Percentiles rank a stretch among this genome's conserved stretches.
phyloP scores from a whole-genome alignment of 2,113 vertebrate species.

The Bambusicola thoracicus region DNA sequence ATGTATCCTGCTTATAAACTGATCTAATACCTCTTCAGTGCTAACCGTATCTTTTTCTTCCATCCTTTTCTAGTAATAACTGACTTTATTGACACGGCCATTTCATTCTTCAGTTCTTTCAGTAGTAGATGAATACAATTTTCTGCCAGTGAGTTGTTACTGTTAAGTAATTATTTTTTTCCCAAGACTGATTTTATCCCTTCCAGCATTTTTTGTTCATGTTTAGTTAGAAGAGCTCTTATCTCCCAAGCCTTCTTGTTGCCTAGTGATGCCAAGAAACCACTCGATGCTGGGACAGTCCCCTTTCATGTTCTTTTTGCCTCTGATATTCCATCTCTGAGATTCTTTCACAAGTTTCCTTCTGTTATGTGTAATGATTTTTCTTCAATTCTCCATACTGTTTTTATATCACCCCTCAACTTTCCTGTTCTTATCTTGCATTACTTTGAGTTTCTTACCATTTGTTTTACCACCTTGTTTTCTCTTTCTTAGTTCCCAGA shows the following conservation, averaged over 20 bases:
- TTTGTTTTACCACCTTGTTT: background rate
- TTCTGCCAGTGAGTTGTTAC: background rate
- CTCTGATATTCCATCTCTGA: background rate
- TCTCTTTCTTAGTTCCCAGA: background rate
- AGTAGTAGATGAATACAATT: background rate
- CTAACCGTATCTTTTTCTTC: background rate
- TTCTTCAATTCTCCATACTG: background rate
- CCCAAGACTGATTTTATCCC: background rate
- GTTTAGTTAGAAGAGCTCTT: background rate
- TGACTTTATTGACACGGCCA: background rate
- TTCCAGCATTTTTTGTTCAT: background rate
- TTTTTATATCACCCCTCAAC: background rate
- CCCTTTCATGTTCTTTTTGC: background rate
- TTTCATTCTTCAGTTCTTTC: background rate
- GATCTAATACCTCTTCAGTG: background rate
- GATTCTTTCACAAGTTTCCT: constrained; percentile 1
- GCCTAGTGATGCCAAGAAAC: background rate
- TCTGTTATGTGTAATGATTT: background rate
- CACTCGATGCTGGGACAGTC: background rate
- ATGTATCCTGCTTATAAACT: background rate
- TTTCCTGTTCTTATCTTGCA: background rate
- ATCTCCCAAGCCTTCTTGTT: background rate
- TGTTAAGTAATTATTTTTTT: background rate
- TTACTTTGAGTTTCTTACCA: background rate
- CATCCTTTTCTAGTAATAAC: background rate